Base-by-base conservation (phyloP, 1,140 invertebrate genomes). In the Aethina tumida region DNA sequence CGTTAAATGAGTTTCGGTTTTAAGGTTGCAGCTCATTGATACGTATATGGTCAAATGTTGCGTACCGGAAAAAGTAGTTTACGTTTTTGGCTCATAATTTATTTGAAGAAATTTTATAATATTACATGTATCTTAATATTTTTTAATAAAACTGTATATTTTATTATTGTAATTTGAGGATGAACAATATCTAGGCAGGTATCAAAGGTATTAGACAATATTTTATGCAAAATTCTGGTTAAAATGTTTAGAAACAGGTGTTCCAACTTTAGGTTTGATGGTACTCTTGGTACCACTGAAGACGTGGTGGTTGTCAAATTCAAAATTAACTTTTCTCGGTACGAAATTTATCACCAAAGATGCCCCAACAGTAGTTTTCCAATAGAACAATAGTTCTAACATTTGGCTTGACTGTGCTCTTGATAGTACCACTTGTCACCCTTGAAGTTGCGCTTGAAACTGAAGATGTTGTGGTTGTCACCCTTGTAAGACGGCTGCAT, bases 121-220 rank as follows among this genome's bases (percentile, higher is more conserved):
- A n/a, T n/a, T n/a, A n/a, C n/a, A n/a, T n/a, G n/a, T n/a, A n/a
- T n/a, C n/a, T n/a, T n/a, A n/a, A n/a, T n/a, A n/a, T n/a, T n/a
- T n/a, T n/a, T n/a, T n/a, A n/a, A n/a, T n/a, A n/a, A n/a, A n/a
- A n/a, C n/a, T n/a, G n/a, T n/a, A n/a, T n/a, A n/a, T n/a, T n/a
- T n/a, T 24, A 24, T 24, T 24, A 24, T 33, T 33, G 19, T n/a
- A n/a, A 5, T 48, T 83, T 81, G 48, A 92, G 87, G 1, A 89
- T 89, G 53, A 95, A 94, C 7, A 92, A 63, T 32, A 89, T 63
- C 58, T 93, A 93, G 5, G 93, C 84, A 5, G 93, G 85, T 32
- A 87, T 69, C 53, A 92, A 92, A 8, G 87, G 88, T 0, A 89
- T 63, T 45, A 89, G 86, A 51, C 89, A n/a, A n/a, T n/a, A n/a